These are phyloP conservation scores for Fragum fragum DNA, from an alignment of 2,888 invertebrate species.

Conservation along the genomic window DNA sequence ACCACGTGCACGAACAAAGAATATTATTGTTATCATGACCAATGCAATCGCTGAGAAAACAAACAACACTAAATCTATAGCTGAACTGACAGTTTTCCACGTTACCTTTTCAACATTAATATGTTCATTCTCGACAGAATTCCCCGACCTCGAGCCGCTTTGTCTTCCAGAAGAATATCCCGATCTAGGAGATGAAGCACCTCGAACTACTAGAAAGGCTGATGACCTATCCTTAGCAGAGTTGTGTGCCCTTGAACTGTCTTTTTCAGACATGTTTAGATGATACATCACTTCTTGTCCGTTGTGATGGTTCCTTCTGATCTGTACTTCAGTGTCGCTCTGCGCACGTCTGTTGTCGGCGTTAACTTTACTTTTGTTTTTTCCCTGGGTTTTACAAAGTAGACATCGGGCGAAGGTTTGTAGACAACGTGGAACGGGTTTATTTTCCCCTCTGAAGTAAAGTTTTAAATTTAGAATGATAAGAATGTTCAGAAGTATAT, in stretches of 20 bases:
- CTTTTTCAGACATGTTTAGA: background rate
- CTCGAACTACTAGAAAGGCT: too few species aligned
- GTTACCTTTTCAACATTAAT: background rate
- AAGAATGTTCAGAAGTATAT: background rate
- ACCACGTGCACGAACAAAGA: background rate
- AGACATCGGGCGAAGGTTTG: background rate
- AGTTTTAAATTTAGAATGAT: conserved; percentile 1
- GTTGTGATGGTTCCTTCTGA: background rate
- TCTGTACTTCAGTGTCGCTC: background rate
- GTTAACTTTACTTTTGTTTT: background rate
- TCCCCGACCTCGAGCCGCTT: too few species aligned
- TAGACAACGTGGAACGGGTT: background rate
- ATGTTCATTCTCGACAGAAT: too few species aligned
- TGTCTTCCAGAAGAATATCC: too few species aligned
- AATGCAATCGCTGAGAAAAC: background rate
- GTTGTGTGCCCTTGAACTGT: background rate
- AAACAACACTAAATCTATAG: background rate
- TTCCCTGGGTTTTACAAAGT: background rate
- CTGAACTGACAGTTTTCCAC: background rate
- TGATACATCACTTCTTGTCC: background rate
- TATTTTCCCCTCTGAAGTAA: background rate
- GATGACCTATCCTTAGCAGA: too few species aligned
- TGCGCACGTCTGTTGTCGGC: background rate
- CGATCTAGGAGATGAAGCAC: too few species aligned
- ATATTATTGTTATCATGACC: background rate